Percentiles rank a stretch among this genome's conserved stretches.
Conservation (phyloP, 2,113 vertebrate species). For the Ranitomeya imitator region DNA sequence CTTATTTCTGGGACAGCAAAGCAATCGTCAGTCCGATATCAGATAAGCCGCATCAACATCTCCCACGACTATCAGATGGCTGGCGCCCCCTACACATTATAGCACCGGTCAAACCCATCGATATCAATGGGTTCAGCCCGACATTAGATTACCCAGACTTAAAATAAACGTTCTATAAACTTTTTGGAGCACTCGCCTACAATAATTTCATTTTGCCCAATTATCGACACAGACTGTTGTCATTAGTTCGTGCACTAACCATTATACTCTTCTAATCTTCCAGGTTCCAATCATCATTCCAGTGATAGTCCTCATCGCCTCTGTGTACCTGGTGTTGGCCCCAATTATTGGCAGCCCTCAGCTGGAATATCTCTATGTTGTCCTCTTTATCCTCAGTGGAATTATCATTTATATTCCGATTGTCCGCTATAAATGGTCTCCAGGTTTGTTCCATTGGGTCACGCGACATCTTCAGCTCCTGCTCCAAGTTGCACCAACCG, state of each 20-base stretch:
- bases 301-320: slow-evolving; percentile 75
- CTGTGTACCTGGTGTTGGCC: slow-evolving; percentile 81
- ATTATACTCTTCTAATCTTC: slow-evolving; percentile 51
- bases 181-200: too few species aligned
- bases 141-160: too few species aligned
- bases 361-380: slow-evolving; percentile 81
- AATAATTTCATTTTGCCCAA: too few species aligned
- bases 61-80: too few species aligned
- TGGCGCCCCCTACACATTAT: too few species aligned
- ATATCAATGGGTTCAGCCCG: too few species aligned
- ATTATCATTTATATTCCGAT: slow-evolving; percentile 81
- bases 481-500: slow-evolving; percentile 81
- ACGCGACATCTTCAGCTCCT: slow-evolving; percentile 85
- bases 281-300: slow-evolving; percentile 85
- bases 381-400: slow-evolving; percentile 81
- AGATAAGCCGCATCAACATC: too few species aligned
- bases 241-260: not conserved
- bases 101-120: too few species aligned
- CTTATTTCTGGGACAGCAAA: too few species aligned
- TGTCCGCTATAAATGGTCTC: slow-evolving; percentile 77
- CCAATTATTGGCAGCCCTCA: slow-evolving; percentile 81
- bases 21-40: too few species aligned
- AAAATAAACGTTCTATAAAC: too few species aligned
- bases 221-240: too few species aligned
- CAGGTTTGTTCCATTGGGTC: slow-evolving; percentile 69